phyloP scores from a whole-genome alignment of 2,888 invertebrate genomes.

The Nomada flava region DNA sequence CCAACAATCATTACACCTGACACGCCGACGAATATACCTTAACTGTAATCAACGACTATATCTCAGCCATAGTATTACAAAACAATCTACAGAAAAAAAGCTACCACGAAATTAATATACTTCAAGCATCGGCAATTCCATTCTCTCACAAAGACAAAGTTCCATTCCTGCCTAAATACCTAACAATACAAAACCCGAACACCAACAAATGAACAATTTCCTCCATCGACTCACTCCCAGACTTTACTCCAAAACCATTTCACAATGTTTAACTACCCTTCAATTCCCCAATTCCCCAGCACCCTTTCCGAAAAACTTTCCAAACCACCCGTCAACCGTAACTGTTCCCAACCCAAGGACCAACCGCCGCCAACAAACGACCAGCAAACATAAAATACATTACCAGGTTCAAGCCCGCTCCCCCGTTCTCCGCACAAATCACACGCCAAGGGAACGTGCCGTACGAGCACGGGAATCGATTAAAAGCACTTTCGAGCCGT shows the following conservation, averaged over 20 bases:
- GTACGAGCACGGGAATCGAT: not conserved
- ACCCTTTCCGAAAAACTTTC: not conserved
- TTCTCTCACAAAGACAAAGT: too few relatives aligned
- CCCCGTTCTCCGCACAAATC: not conserved
- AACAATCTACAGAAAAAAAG: too few relatives aligned
- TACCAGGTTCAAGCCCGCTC: not conserved
- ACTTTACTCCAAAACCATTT: too few relatives aligned
- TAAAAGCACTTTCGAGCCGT: slow-evolving; percentile 9
- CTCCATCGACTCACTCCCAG: too few relatives aligned
- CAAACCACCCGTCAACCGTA: not conserved
- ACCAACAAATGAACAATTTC: too few relatives aligned
- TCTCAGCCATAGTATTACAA: too few relatives aligned
- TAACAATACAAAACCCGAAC: too few relatives aligned
- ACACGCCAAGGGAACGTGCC: not conserved
- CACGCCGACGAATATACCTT: not conserved
- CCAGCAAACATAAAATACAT: not conserved
- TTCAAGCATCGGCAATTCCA: too few relatives aligned
- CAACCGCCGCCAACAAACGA: not conserved
- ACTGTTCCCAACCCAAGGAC: not conserved
- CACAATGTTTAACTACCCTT: too few relatives aligned
- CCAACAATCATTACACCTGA: not conserved
- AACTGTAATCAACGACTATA: too few relatives aligned
- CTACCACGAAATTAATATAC: too few relatives aligned
- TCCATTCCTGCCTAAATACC: too few relatives aligned
- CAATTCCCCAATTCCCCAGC: not conserved